These are phyloP conservation scores for Acrossocheilus fasciatus DNA, from an alignment of 2,797 vertebrate genomes.

Conservation along the genomic window DNA sequence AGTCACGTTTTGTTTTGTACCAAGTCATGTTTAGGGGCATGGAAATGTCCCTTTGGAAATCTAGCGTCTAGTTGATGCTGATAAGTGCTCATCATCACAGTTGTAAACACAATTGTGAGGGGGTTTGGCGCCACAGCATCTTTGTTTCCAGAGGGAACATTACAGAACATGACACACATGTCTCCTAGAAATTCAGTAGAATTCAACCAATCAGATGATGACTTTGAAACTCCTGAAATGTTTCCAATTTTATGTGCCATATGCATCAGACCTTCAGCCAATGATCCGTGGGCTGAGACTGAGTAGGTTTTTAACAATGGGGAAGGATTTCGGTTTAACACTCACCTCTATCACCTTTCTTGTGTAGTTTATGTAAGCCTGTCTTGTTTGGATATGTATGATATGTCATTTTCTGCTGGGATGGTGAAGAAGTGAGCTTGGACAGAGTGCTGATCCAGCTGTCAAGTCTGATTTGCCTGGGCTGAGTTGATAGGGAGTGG, in stretches of 20 bases:
- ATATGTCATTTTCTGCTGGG: conserved; percentile 40
- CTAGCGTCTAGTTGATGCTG: neutral
- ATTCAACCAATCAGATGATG: neutral
- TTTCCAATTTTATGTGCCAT: neutral
- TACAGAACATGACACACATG: neutral
- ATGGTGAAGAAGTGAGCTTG: conserved; percentile 42
- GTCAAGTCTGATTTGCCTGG: conserved; percentile 62
- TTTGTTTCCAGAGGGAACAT: neutral
- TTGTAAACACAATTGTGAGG: neutral
- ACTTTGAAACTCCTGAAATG: neutral
- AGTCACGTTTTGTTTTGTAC: neutral
- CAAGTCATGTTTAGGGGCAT: neutral
- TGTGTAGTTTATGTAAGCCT: conserved; percentile 10
- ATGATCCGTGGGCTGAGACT: neutral
- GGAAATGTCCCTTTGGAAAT: neutral
- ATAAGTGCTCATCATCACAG: neutral
- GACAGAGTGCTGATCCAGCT: conserved; percentile 63
- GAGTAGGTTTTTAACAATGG: neutral
- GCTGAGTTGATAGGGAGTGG: conserved; percentile 59
- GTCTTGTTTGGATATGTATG: conserved; percentile 41
- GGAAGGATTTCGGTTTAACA: neutral
- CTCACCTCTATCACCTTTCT: neutral
- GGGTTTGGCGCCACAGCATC: neutral
- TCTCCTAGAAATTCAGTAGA: neutral
- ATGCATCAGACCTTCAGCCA: neutral